These are phyloP conservation scores for Muscicapa comitata DNA, from an alignment of 2,797 vertebrate genomes.

Conservation along the genomic window DNA sequence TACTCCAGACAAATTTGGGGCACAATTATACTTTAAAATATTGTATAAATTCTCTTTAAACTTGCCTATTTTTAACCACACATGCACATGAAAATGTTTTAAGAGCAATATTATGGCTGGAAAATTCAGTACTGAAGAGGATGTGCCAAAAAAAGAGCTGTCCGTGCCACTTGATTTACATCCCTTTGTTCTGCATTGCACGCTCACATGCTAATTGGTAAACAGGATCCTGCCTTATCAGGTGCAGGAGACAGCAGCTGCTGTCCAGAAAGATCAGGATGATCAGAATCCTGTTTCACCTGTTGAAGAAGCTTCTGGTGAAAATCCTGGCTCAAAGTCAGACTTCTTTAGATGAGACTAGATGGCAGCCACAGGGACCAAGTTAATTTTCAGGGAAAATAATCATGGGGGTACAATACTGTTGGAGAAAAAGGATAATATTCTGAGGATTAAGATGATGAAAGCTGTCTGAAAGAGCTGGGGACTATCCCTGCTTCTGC, in stretches of 20 bases:
- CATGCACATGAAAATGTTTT: neutral
- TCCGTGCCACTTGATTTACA: neutral
- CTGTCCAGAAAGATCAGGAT: conserved; percentile 20
- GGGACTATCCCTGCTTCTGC: neutral
- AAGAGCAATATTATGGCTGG: neutral
- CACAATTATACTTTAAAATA: neutral
- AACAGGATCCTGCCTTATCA: conserved; percentile 25
- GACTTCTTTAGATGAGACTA: neutral
- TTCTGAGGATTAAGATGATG: neutral
- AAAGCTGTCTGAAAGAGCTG: neutral
- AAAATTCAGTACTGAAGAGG: neutral
- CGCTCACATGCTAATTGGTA: neutral
- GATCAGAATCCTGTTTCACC: neutral
- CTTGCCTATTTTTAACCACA: neutral
- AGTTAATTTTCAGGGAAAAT: neutral
- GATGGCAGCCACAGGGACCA: neutral
- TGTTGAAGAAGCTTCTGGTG: neutral
- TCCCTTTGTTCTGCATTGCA: neutral
- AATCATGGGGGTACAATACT: neutral
- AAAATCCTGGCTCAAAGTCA: neutral
- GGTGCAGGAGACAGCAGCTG: neutral
- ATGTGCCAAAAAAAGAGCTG: conserved; percentile 4
- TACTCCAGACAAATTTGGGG: neutral
- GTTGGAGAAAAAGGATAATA: neutral
- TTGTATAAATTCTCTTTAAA: neutral